Percentiles rank a stretch among this genome's conserved stretches.
These are phyloP conservation scores for Lagopus muta DNA, from an alignment of 2,113 vertebrate species.

Conservation along the genomic window DNA sequence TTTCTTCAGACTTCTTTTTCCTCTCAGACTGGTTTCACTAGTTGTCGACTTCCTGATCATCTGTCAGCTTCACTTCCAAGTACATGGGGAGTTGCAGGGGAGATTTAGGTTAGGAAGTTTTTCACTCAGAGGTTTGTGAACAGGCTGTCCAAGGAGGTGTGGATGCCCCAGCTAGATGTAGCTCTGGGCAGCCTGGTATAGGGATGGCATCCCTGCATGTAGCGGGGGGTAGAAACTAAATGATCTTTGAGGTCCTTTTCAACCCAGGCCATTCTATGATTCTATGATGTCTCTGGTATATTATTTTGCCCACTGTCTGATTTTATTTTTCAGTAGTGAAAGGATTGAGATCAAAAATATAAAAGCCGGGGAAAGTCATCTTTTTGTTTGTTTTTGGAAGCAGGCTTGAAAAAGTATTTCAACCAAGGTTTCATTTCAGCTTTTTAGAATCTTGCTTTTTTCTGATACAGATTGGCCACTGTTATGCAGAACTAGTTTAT, in stretches of 20 bases:
- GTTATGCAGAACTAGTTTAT: not conserved
- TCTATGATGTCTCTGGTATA: not conserved
- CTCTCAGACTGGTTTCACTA: not conserved
- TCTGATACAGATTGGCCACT: not conserved
- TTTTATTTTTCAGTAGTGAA: not conserved
- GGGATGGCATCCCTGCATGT: no score
- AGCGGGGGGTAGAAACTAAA: no score
- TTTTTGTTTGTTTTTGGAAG: not conserved
- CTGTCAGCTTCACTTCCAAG: constrained; percentile 18
- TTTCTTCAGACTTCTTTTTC: not conserved
- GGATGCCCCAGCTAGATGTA: no score
- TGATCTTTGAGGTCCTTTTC: no score
- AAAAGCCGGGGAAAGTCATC: not conserved
- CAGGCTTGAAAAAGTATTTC: not conserved
- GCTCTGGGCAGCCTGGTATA: no score
- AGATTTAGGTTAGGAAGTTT: no score
- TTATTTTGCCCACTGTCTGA: not conserved
- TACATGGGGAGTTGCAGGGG: not conserved
- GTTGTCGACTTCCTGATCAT: not conserved
- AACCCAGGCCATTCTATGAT: no score
- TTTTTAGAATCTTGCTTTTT: not conserved
- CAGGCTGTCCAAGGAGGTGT: no score
- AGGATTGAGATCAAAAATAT: not conserved
- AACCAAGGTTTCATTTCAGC: constrained; percentile 28
- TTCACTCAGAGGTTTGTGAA: no score